Base-by-base conservation (phyloP, 2,888 invertebrate species). In the Synergus gifuensis region DNA sequence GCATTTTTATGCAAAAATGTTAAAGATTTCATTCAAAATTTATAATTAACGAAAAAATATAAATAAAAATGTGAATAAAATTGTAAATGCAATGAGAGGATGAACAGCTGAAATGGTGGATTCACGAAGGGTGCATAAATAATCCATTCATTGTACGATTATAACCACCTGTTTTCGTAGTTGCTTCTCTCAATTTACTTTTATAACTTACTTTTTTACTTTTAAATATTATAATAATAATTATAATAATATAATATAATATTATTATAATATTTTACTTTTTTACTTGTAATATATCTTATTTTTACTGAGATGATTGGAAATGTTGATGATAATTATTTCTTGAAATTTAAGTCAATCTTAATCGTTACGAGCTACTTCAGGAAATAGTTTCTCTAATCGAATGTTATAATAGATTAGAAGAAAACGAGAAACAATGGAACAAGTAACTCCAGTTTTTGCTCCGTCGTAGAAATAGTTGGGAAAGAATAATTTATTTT, bases 401-500 rank as follows among this genome's bases (percentile, higher is more conserved):
- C 54, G 8, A 54, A n/a, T 54, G 16, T 8, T 54, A n/a, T n/a
- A 54, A 54, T 54, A 54, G 2, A 54, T 16, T 16, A n/a, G 54
- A 8, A 54, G 54, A 54, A 54, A 54, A n/a, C 8, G 54, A 54
- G 54, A 54, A n/a, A 7, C 8, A 54, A n/a, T 54, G n/a, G n/a
- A 54, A 54, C 54, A 54, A 54, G 54, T 54, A n/a, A n/a, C 54
- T 54, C 54, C 54, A n/a, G 54, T 54, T 54, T 54, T 54, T 54
- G 2, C 3, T n/a, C 8, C 54, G 3, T n/a, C n/a, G 8, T n/a
- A n/a, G n/a, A 49, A 49, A 49, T 49, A 5, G 16, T 7, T 7
- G 16, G 4, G 49, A 49, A 16, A 16, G 7, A n/a, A 0, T 16
- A 16, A 49, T 49, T 36, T 36, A 36, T 36, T 4, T 36, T 36